Evolutionary conservation across 2,113 vertebrate species (phyloP).

Genomic region (Xiphias gladius): DNA sequence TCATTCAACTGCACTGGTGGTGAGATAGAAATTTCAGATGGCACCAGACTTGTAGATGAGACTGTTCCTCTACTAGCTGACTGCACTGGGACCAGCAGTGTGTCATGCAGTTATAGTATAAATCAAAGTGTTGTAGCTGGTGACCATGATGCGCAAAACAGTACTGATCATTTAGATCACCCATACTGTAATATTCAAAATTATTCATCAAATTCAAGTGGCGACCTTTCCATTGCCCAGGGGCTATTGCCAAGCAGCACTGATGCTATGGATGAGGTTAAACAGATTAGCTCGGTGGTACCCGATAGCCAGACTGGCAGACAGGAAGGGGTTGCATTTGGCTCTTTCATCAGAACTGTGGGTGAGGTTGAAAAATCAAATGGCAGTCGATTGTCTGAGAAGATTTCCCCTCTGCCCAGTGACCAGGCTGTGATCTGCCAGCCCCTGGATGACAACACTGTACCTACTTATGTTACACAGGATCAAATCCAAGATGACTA

Average conservation of each 20-base stretch:
- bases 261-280: conserved; percentile 5
- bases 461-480: background rate
- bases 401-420: background rate
- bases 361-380: conserved; percentile 34
- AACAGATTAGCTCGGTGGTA: background rate
- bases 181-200: conserved; percentile 53
- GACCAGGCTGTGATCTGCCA: conserved; percentile 19
- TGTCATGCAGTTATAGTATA: background rate
- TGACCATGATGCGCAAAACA: conserved; percentile 23
- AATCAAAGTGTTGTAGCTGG: conserved; percentile 34
- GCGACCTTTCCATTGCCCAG: background rate
- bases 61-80: conserved; percentile 32
- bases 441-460: background rate
- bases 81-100: background rate
- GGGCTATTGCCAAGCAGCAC: background rate
- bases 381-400: conserved; percentile 15
- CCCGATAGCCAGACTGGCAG: background rate
- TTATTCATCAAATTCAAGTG: background rate
- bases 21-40: conserved; percentile 58
- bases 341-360: conserved; percentile 23
- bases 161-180: conserved; percentile 48
- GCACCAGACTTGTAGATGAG: conserved; percentile 20
- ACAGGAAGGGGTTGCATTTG: background rate
- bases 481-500: conserved; percentile 21
- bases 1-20: conserved; percentile 67